These are phyloP conservation scores for Strigamia crassipes DNA, from an alignment of 2,888 invertebrate genomes.

Conservation along the genomic window DNA sequence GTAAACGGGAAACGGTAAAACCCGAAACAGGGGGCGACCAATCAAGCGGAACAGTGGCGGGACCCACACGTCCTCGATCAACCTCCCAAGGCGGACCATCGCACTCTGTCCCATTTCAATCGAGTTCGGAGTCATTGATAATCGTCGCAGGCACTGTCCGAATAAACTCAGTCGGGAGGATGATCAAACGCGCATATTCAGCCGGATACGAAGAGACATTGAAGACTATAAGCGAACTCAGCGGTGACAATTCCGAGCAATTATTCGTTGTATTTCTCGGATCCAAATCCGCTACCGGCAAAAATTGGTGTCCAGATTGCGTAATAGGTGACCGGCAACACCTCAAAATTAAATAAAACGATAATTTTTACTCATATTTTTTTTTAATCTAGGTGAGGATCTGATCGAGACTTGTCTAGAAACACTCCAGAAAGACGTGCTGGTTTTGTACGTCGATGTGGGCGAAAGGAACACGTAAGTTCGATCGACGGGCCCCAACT, in stretches of 20 bases:
- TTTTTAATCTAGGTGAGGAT: conserved; percentile 78
- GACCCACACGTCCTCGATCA: neutral
- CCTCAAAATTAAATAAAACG: neutral
- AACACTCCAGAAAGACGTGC: conserved; percentile 66
- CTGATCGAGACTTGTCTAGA: conserved; percentile 71
- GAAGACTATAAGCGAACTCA: conserved; percentile 64
- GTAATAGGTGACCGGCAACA: conserved; percentile 67
- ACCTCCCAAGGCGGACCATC: neutral
- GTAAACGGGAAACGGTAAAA: neutral
- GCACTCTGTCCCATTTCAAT: neutral
- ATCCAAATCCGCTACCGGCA: conserved; percentile 67
- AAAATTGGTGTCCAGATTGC: conserved; percentile 91
- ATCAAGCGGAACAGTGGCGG: neutral
- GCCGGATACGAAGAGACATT: conserved; percentile 70
- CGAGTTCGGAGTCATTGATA: neutral
- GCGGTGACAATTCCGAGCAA: conserved; percentile 55
- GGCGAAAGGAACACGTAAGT: conserved; percentile 77
- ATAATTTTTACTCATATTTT: conserved; percentile 51
- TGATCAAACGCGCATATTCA: conserved; percentile 63
- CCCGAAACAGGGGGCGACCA: neutral
- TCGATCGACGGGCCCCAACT: neutral
- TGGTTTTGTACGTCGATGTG: conserved; percentile 77
- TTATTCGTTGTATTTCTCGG: conserved; percentile 70
- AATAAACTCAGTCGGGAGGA: conserved; percentile 53
- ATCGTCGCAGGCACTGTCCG: neutral